Conservation (phyloP, 1,140 invertebrate species). For the Lepeophtheirus salmonis region DNA sequence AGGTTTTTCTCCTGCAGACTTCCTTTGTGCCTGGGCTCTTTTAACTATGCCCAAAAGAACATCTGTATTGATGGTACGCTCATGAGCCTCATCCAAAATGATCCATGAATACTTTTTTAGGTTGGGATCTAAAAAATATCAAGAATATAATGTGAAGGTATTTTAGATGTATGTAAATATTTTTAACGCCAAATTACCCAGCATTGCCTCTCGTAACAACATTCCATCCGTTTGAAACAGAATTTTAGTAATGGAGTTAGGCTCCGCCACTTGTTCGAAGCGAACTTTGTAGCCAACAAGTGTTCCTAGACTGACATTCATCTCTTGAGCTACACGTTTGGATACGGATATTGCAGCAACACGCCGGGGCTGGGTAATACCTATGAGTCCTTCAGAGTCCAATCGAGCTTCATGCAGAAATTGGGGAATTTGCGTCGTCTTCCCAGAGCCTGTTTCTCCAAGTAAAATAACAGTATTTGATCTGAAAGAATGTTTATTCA, state of each 20-base stretch:
- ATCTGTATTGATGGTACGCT: conserved; percentile 86
- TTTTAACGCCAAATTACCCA: conserved; percentile 26
- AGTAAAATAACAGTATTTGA: conserved; percentile 47
- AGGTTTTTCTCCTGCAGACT: conserved; percentile 27
- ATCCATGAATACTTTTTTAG: conserved; percentile 58
- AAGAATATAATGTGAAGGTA: conserved; percentile 12
- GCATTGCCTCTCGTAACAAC: conserved; percentile 68
- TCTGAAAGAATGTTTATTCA: background rate
- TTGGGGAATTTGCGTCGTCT: conserved; percentile 78
- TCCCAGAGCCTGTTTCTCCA: conserved; percentile 73
- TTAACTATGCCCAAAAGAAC: conserved; percentile 67
- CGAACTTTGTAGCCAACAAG: conserved; percentile 73
- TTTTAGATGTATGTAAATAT: too few species aligned
- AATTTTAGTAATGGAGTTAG: conserved; percentile 45
- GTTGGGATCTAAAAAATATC: conserved; percentile 35
- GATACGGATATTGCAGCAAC: conserved; percentile 82
- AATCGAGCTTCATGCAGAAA: conserved; percentile 41
- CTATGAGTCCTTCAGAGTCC: conserved; percentile 40
- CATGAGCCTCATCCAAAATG: conserved; percentile 92
- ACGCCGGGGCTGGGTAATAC: conserved; percentile 49
- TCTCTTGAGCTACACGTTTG: conserved; percentile 60
- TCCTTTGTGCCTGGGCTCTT: conserved; percentile 49
- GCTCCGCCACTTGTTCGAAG: conserved; percentile 65
- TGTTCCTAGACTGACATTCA: conserved; percentile 41
- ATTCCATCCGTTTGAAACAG: conserved; percentile 84